Percentiles rank a stretch among this genome's conserved stretches.
Conservation (phyloP, 2,888 invertebrate genomes). For the Uloborus plumipes region DNA sequence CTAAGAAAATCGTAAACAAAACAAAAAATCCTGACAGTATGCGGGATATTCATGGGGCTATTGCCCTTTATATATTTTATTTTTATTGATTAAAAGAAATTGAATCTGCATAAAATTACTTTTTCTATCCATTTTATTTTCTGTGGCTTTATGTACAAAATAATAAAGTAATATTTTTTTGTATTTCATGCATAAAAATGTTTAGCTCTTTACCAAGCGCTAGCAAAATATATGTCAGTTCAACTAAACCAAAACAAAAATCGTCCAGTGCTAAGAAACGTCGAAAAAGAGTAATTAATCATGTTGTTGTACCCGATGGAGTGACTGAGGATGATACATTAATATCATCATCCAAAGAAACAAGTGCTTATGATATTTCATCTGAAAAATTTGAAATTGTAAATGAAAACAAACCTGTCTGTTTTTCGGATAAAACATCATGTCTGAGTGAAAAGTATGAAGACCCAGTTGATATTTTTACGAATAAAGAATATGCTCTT, state of each 20-base stretch:
- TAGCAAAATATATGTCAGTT: slow-evolving; percentile 47
- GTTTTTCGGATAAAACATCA: background rate
- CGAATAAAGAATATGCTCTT: background rate
- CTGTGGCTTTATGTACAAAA: background rate
- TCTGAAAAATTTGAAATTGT: background rate
- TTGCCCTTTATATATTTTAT: no score
- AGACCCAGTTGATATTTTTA: no score
- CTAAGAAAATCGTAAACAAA: background rate
- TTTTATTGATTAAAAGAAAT: no score
- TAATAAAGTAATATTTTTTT: background rate
- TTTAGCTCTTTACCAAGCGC: slow-evolving; percentile 60
- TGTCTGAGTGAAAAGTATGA: background rate
- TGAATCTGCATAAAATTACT: no score
- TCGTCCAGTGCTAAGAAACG: slow-evolving; percentile 20
- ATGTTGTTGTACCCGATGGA: background rate
- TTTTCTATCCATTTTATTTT: background rate
- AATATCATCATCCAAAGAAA: slow-evolving; percentile 7
- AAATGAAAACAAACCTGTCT: background rate
- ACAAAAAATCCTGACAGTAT: background rate
- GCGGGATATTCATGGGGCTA: slow-evolving; percentile 3
- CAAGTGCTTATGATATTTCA: background rate
- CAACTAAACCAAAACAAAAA: slow-evolving; percentile 35
- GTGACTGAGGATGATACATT: slow-evolving; percentile 25
- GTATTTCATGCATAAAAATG: slow-evolving; percentile 19
- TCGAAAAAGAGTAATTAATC: slow-evolving; percentile 10